Conservation (phyloP, 1,140 invertebrate genomes). For the Lutraria rhynchaena region DNA sequence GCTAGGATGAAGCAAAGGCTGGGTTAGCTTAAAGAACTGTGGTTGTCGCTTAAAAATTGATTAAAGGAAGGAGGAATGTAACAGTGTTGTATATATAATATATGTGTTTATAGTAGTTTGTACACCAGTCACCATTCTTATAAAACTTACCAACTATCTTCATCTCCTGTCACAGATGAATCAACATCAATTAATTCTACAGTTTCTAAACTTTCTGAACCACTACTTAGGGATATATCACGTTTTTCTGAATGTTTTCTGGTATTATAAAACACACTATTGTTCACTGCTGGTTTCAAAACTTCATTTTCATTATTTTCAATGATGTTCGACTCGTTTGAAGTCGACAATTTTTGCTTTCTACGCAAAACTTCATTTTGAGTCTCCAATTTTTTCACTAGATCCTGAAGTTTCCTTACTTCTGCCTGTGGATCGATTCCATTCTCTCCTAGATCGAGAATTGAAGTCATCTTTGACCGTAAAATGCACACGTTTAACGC, state of each 20-base stretch:
- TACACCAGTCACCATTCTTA: too few relatives aligned
- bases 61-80: too few relatives aligned
- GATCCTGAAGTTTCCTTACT: conserved; percentile 81
- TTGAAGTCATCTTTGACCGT: conserved; percentile 21
- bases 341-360: conserved; percentile 73
- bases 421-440: conserved; percentile 80
- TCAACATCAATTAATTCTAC: conserved; percentile 74
- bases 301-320: conserved; percentile 47
- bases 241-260: conserved; percentile 52
- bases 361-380: conserved; percentile 81
- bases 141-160: conserved; percentile 77
- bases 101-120: too few relatives aligned
- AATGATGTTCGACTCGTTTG: conserved; percentile 40
- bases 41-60: too few relatives aligned
- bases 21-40: too few relatives aligned
- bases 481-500: background rate
- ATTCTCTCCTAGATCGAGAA: conserved; percentile 40
- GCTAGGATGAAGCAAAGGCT: too few relatives aligned
- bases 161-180: conserved; percentile 70
- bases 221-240: conserved; percentile 61
- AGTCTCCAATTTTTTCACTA: conserved; percentile 81
- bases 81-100: too few relatives aligned
- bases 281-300: conserved; percentile 44
- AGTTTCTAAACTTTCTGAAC: conserved; percentile 70
- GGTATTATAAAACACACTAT: conserved; percentile 54